These are phyloP conservation scores for Morpho helenor DNA, from an alignment of 2,888 invertebrate genomes.

Conservation along the genomic window DNA sequence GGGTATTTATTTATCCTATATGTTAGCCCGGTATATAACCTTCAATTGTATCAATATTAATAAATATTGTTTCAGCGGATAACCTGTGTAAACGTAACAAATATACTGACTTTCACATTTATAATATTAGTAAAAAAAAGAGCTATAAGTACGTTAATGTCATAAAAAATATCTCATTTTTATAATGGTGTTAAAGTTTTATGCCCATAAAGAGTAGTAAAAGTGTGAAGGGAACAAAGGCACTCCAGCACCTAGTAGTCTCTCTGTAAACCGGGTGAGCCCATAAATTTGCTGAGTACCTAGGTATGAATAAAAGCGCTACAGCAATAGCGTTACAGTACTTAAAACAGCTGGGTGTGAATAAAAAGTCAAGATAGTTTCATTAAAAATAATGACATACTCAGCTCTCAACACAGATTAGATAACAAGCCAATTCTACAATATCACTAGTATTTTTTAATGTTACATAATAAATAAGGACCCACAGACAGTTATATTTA, in stretches of 20 bases:
- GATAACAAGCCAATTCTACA: not conserved
- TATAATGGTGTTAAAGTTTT: slow-evolving; percentile 50
- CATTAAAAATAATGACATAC: slow-evolving; percentile 48
- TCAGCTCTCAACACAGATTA: slow-evolving; percentile 12
- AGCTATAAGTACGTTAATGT: not conserved
- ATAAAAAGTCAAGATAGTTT: slow-evolving; percentile 40
- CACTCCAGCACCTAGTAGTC: slow-evolving; percentile 36
- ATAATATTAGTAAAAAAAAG: no score
- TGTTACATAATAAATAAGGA: no score
- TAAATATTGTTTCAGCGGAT: no score
- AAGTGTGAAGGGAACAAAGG: slow-evolving; percentile 48
- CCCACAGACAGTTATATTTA: no score
- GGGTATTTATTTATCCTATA: no score
- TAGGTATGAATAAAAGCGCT: slow-evolving; percentile 47
- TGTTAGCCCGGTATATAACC: no score
- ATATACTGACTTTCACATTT: not conserved
- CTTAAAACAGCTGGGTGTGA: slow-evolving; percentile 40
- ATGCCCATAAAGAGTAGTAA: slow-evolving; percentile 40
- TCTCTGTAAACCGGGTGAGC: slow-evolving; percentile 53
- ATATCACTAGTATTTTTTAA: no score
- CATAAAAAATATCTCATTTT: slow-evolving; percentile 30
- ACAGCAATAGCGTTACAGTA: slow-evolving; percentile 31
- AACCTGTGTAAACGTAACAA: not conserved
- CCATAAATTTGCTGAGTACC: slow-evolving; percentile 56
- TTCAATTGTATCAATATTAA: no score